Evolutionary conservation across 2,888 invertebrate genomes (phyloP), one percentile per base, ranked within the genome.

Genomic region (Ichneumoninae sp.): DNA sequence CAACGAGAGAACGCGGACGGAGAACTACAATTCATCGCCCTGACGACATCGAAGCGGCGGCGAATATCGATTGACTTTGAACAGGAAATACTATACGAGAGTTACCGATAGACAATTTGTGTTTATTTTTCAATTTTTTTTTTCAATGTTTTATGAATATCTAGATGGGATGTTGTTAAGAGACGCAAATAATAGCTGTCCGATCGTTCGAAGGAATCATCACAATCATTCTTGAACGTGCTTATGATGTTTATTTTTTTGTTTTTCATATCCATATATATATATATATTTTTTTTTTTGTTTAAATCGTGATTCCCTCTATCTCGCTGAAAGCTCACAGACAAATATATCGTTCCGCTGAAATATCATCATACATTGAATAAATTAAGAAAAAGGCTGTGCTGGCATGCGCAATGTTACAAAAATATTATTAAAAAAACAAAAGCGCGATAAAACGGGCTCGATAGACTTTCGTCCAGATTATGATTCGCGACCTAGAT

Each of bases 391-490:
- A 71, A 62, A 19, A 54, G 78, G 86, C 86, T 87, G 80, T 85
- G 80, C 83, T 76, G 77, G 86, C 87, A 87, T 87, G 87, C 82
- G 86, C 87, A 85, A 84, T 87, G 83, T 87, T 83, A 52, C 62
- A 81, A 75, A 77, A 54, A 50, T 65, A 71, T 68, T 0, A 68
- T 71, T 40, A 69, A 52, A 65, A 57, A 60, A 36, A 60, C 33
- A 47, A 47, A 8, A 30, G 19, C 40, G 68, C 33, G 57, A 77
- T 72, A 13, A 26, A 71, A 65, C 66, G 66, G 60, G 19, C 69
- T 75, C 54, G 74, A 78, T 70, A 70, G 47, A 79, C 57, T 62
- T 4, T 66, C 69, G 57, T 78, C 57, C 36, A 65, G 75, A 47
- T 71, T 16, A 75, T 44, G 8, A 62, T 75, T 76, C 84, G 84